Conservation (phyloP, 2,797 vertebrate species). For the Microhierax caerulescens region DNA sequence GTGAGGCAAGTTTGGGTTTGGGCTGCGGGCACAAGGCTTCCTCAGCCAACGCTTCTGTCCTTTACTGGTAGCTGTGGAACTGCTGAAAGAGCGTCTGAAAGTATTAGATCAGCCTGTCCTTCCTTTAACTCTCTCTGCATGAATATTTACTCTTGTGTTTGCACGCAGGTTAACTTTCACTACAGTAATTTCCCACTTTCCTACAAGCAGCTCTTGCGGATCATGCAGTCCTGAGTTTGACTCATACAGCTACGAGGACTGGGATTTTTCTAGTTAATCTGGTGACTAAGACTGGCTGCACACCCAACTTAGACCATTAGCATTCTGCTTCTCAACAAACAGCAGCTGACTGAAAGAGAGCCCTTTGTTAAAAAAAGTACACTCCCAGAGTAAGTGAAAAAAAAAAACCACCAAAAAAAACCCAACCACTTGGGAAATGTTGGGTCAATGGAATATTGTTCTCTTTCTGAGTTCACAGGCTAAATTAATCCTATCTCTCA, state of each 20-base stretch:
- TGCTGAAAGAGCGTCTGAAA: background rate
- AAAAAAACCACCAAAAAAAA: too few species aligned
- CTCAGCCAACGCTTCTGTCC: background rate
- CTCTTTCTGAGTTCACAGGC: constrained; percentile 3
- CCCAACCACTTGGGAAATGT: background rate
- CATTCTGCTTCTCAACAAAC: background rate
- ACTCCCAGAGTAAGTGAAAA: background rate
- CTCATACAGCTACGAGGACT: background rate
- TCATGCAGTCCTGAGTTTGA: background rate
- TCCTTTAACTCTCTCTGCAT: background rate
- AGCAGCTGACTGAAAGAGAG: background rate
- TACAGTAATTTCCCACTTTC: background rate
- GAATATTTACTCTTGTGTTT: background rate
- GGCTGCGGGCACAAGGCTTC: background rate
- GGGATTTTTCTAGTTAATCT: background rate
- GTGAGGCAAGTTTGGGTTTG: background rate
- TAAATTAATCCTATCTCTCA: background rate
- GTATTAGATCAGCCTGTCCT: background rate
- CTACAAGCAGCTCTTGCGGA: background rate
- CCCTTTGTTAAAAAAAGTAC: background rate
- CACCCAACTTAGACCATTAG: background rate
- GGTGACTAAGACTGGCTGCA: background rate
- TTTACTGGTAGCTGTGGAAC: background rate
- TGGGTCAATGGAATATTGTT: constrained; percentile 52
- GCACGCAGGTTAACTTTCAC: background rate